phyloP scores from a whole-genome alignment of 1,140 invertebrate species.

The Drosophila cardini region DNA sequence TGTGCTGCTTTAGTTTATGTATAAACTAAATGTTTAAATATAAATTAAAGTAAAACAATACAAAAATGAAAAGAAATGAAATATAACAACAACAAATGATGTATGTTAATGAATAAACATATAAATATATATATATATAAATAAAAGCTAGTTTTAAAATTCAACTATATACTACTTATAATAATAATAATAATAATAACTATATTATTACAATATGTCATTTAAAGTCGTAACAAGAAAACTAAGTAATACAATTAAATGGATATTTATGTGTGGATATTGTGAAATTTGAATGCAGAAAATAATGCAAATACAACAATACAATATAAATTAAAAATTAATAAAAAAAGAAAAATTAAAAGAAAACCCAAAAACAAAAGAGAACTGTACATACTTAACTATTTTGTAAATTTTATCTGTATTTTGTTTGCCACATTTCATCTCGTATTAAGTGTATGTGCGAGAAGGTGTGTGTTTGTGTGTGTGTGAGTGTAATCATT shows the following conservation, averaged over 20 bases:
- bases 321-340: slow-evolving; percentile 29
- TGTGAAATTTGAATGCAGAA: slow-evolving; percentile 45
- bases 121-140: slow-evolving; percentile 36
- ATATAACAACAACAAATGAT: slow-evolving; percentile 42
- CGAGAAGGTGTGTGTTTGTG: slow-evolving; percentile 30
- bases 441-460: slow-evolving; percentile 60
- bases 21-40: slow-evolving; percentile 33
- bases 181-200: slow-evolving; percentile 50
- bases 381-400: slow-evolving; percentile 75
- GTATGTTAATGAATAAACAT: slow-evolving; percentile 64
- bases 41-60: slow-evolving; percentile 26
- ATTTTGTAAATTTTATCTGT: slow-evolving; percentile 77
- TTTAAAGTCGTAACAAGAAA: slow-evolving; percentile 25
- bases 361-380: slow-evolving; percentile 18
- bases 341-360: slow-evolving; percentile 9
- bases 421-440: slow-evolving; percentile 66
- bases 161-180: slow-evolving; percentile 69
- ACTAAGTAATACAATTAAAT: slow-evolving; percentile 61
- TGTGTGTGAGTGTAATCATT: slow-evolving; percentile 20
- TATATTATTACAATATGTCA: slow-evolving; percentile 50
- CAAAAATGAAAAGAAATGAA: background rate
- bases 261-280: slow-evolving; percentile 55
- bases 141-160: slow-evolving; percentile 70
- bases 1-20: slow-evolving; percentile 36
- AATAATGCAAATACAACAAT: slow-evolving; percentile 7